Conservation (phyloP, 2,888 invertebrate species). For the Euclidia mi region DNA sequence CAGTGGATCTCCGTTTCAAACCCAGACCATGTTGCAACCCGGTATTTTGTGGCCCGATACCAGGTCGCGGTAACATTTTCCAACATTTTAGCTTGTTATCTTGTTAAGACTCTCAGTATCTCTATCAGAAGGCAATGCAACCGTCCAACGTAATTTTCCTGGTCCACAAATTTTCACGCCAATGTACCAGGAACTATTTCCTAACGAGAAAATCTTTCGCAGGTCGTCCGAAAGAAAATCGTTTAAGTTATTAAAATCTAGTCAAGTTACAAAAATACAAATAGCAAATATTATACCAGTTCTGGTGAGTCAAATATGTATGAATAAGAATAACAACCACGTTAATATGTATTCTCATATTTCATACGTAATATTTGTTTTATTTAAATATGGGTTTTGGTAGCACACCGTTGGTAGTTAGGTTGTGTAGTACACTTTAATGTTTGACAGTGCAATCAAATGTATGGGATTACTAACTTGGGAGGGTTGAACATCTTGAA, state of each 20-base stretch:
- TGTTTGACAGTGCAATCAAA: constrained; percentile 34
- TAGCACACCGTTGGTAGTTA: constrained; percentile 59
- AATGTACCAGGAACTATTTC: constrained; percentile 12
- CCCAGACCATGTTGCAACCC: too few species aligned
- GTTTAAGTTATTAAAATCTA: constrained; percentile 80
- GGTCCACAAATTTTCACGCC: too few species aligned
- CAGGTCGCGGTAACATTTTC: too few species aligned
- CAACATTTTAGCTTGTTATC: too few species aligned
- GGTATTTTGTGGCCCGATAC: too few species aligned
- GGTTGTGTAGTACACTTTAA: constrained; percentile 37
- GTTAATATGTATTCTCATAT: constrained; percentile 27
- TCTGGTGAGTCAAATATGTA: constrained; percentile 75
- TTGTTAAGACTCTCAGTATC: too few species aligned
- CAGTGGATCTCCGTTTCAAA: too few species aligned
- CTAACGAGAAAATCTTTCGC: constrained; percentile 69
- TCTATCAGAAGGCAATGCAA: too few species aligned
- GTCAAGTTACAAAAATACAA: constrained; percentile 65
- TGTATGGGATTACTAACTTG: constrained; percentile 41
- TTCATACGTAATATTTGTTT: constrained; percentile 36
- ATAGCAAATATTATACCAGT: constrained; percentile 67
- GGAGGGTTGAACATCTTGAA: constrained; percentile 20
- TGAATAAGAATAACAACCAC: constrained; percentile 44
- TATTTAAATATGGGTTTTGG: constrained; percentile 52
- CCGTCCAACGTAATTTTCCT: too few species aligned
- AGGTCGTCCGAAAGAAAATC: constrained; percentile 82